Evolutionary conservation across 2,888 invertebrate genomes (phyloP).

Genomic region (Nephrotoma guestfalica): DNA sequence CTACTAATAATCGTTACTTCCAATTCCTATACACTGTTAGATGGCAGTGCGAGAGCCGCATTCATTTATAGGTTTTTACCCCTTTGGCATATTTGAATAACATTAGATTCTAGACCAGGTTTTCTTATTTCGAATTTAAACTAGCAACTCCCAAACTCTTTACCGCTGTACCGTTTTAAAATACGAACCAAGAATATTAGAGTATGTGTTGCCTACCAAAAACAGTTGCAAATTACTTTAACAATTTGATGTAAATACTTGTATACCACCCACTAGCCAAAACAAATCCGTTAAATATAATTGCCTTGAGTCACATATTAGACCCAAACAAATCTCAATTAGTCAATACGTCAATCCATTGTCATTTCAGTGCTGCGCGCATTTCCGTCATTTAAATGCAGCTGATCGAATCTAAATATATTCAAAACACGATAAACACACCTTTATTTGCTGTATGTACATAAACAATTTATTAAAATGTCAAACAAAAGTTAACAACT

Average conservation of each 20-base stretch:
- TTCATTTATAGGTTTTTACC: no score
- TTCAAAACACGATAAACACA: not conserved
- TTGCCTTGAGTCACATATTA: not conserved
- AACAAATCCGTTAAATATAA: not conserved
- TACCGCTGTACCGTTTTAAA: not conserved
- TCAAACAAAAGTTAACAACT: not conserved
- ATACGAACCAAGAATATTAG: not conserved
- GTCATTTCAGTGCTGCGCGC: not conserved
- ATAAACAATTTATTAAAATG: not conserved
- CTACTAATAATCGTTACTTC: no score
- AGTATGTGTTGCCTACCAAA: not conserved
- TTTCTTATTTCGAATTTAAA: no score
- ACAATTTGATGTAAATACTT: not conserved
- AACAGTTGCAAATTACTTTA: not conserved
- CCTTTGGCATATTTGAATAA: no score
- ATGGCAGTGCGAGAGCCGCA: no score
- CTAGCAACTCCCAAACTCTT: no score
- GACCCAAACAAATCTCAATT: not conserved
- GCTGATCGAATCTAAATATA: not conserved
- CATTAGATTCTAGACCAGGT: no score
- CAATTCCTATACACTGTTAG: no score
- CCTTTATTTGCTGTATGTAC: not conserved
- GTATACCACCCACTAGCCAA: not conserved
- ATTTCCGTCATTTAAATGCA: not conserved
- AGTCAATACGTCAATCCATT: not conserved